Evolutionary conservation across 2,113 vertebrate genomes (phyloP), one percentile per base, ranked within the genome.

Genomic region (Ictalurus punctatus): DNA sequence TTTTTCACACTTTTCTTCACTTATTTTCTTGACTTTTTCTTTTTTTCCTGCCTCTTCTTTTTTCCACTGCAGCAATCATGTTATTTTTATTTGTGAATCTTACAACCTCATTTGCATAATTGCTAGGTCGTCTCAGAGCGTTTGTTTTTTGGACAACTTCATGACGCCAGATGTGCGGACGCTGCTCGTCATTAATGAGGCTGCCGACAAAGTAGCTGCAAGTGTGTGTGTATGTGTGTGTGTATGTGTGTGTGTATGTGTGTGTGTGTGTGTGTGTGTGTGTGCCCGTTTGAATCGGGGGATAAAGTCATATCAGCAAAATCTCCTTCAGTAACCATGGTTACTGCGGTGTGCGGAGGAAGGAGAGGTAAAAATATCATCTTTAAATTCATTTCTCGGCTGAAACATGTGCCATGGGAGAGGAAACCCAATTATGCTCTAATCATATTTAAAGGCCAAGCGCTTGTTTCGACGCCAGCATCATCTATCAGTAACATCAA

Each of bases 221-320:
- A 76, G 61, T 56, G 79, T 80, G 58, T 67, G 25, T 65, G 86
- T 48, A 59, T 63, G 74, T 48, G 76, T 34, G 78, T 34, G 44
- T 54, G 25, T 56, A 63, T 52, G 76, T 86, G 85, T 65, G 86
- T 48, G 74, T 63, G 74, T 48, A 61, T 34, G 78, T 34, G 44
- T 54, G 25, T 56, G 78, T 52, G 76, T 86, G 85, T n/a, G 23
- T 61, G 56, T 79, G 74, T 65, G 58, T 34, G 58, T 79, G 34
- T 27, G 58, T 65, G 86, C 21, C 58, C 48, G 74, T 44, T 30
- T 5, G 58, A 13, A 10, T 7, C 25, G 12, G 56, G 58, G 81
- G 80, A 78, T 52, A 74, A 61, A 89, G 88, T 89, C 61, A 89
- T 89, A 80, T 85, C 59, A 85, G 88, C 85, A 85, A 69, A 67